Base-by-base conservation (phyloP, 92 coral and sea anemone genomes). In the Chrysogorgia sp. region DNA sequence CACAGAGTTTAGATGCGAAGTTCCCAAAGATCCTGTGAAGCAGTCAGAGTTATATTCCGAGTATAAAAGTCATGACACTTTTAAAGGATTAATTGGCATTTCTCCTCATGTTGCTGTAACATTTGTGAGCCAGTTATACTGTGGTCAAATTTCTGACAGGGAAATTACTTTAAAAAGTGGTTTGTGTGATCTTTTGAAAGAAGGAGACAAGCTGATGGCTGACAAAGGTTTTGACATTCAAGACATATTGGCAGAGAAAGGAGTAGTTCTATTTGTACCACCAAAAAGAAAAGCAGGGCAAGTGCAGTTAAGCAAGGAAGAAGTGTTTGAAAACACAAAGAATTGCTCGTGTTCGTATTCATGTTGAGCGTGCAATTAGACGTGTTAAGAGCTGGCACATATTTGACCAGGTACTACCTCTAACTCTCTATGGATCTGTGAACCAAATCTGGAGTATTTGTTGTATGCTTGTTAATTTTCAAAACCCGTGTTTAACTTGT, bases 371-470 rank as follows among this genome's bases (percentile, higher is more conserved):
- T 25, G 75, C 87, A 49, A 77, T 77, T 32, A 77, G 33, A 25
- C 68, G 79, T 2, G 87, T 77, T 15, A 82, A 87, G 72, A 83
- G 74, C 15, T 86, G 80, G 86, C 84, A 81, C 64, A 76, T 76
- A 15, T 86, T 86, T 74, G 80, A 68, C 40, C 86, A 82, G 19
- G 75, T 58, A 12, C 12, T 87, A 15, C 90, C 90, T 15, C 67
- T 82, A 26, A 56, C 59, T 10, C 21, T 82, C 77, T 71, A 82
- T 77, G 84, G 79, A 19, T 76, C 75, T 12, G 52, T 87, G 12
- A 86, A 75, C 53, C 86, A 81, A 53, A 21, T 77, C 20, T 87
- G 90, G 90, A 77, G 84, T 30, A 84, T 83, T 10, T 65, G 81
- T 8, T 50, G 81, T 12, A 45, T 87, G 33, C 58, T 82, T 15